Percentiles rank a stretch among this genome's conserved stretches.
phyloP scores from a whole-genome alignment of 2,888 invertebrate genomes.

The Elegia similella region DNA sequence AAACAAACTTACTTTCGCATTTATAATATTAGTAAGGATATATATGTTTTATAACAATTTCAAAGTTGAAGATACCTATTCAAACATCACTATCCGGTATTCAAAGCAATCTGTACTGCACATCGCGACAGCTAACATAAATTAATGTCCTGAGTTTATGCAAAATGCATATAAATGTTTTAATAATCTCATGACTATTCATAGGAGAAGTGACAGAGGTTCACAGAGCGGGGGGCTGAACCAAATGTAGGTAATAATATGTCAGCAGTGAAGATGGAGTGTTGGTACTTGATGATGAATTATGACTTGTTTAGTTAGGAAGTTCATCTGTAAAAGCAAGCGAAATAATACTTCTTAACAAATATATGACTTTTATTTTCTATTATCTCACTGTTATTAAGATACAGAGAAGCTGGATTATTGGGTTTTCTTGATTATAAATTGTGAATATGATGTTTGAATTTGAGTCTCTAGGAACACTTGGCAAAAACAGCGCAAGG shows the following conservation, averaged over 20 bases:
- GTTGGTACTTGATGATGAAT: constrained; percentile 22
- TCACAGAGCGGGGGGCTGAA: constrained; percentile 59
- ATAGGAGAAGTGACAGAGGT: constrained; percentile 48
- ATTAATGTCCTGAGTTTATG: constrained; percentile 25
- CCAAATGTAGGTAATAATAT: constrained; percentile 49
- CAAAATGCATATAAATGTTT: constrained; percentile 24
- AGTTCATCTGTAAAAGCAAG: not conserved
- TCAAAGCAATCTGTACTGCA: constrained; percentile 21
- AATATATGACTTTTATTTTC: too few relatives aligned
- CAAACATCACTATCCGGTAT: not conserved
- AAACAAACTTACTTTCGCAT: too few relatives aligned
- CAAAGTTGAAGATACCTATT: not conserved
- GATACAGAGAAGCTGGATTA: too few relatives aligned
- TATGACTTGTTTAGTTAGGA: constrained; percentile 5
- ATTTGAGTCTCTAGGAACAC: too few relatives aligned
- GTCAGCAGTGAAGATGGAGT: constrained; percentile 41
- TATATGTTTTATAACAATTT: too few relatives aligned
- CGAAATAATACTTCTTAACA: not conserved
- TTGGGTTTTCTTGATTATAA: too few relatives aligned
- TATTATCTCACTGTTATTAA: too few relatives aligned
- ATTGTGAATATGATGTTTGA: too few relatives aligned
- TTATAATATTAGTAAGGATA: too few relatives aligned
- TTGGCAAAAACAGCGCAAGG: too few relatives aligned
- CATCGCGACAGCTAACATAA: constrained; percentile 28
- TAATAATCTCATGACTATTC: constrained; percentile 48